Base-by-base conservation (phyloP, 2,888 invertebrate genomes). In the Lasioglossum zephyrum region DNA sequence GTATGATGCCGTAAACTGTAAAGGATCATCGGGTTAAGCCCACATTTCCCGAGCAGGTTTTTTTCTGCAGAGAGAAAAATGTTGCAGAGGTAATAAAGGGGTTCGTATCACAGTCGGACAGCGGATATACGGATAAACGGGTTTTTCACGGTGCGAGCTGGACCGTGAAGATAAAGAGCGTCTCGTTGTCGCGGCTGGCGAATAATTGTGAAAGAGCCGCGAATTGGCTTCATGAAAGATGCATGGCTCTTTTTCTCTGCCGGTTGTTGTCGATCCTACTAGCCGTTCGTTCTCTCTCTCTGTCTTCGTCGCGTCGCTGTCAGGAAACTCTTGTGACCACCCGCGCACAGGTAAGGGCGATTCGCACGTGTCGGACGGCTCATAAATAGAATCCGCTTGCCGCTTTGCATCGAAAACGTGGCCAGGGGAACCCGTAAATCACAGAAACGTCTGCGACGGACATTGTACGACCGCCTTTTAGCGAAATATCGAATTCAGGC, bases 331-430 rank as follows among this genome's bases (percentile, higher is more conserved):
- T 53, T 53, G 36, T 31, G 66, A 8, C 22, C 22, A 13, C 26
- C 60, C 66, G 13, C 16, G 66, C 31, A 39, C 53, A 74, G 31
- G 36, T 44, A 53, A 77, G 26, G 26, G 18, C n/a, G 74, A 74
- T 77, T 41, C 73, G 44, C 63, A 77, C 76, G 80, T 84, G 77
- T 66, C 77, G 16, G 31, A 11, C 22, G 18, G 11, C 44, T 79
- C 81, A 60, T 84, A 87, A 87, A 84, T 84, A 84, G 81, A 73
- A 82, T 41, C 36, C 36, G 70, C 41, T 16, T 47, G 75, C n/a
- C 63, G 63, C 18, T 69, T 57, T 76, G 47, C 60, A 36, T 49
- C 44, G 60, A 44, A 26, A 72, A 63, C 47, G 49, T 70, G 70
- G 16, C 36, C 74, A 63, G 49, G 70, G 1, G 69, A 36, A 47